Base-by-base conservation (phyloP, 1,140 invertebrate genomes). In the Anoplolepis gracilipes region DNA sequence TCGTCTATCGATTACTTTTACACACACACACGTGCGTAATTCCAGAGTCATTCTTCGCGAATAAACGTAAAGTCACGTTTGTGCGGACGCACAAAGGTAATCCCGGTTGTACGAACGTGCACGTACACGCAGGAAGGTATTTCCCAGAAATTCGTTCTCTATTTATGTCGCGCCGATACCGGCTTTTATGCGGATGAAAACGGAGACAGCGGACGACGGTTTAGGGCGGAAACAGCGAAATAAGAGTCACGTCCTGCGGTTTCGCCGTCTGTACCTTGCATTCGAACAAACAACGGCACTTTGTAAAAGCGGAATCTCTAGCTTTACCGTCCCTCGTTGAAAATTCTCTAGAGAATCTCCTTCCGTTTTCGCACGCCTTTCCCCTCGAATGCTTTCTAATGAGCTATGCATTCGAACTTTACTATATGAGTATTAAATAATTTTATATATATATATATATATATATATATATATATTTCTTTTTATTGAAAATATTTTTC, bases 161-260 rank as follows among this genome's bases (percentile, higher is more conserved):
- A 69, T 81, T 81, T 65, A n/a, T 79, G 62, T 69, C 76, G 30
- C 62, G 33, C 65, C 64, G 46, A 79, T 79, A 79, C 19, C 30
- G 61, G 65, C 39, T 67, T 46, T 72, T 70, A 72, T 42, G 16
- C 65, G 33, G 33, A 42, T 39, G 53, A 42, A 81, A 81, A 42
- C 78, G 49, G 65, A 81, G 53, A 72, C 65, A 67, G n/a, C 25
- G 25, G 33, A 36, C 77, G 64, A 72, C 69, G 53, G 65, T 81
- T 81, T 73, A 72, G 78, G 53, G n/a, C 53, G 78, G 78, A 82
- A 82, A 36, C 67, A 39, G 36, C 67, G 67, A 57, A 82, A 82
- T 82, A 82, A 82, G 78, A 82, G 78, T 82, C 65, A 81, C 78
- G 67, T 82, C 25, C 62, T 82, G 65, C 65, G 69, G 78, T 81